Base-by-base conservation (phyloP, 2,888 invertebrate genomes). In the Ypsolopha scabrella region DNA sequence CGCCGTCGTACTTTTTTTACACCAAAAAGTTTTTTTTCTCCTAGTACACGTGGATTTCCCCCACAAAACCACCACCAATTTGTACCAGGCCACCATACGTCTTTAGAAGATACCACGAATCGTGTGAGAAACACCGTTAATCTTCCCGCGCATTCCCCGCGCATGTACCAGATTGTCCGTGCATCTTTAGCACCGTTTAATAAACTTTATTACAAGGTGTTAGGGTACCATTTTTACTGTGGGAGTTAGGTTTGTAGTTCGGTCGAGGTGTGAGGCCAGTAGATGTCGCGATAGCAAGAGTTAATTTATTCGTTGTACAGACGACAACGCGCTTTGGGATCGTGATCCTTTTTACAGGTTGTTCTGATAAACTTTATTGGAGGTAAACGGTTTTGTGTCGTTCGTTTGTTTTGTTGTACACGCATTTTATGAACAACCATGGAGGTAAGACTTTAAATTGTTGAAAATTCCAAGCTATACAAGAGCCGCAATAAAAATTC, bases 231-330 rank as follows among this genome's bases (percentile, higher is more conserved):
- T 43, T 43, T 43, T 8, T 11, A 14, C 9, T 10, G 36, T 47
- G 10, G 10, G 33, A 37, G 11, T 47, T 11, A 36, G 8, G 47
- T 37, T 13, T 14, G 9, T 41, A 47, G 43, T 48, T 11, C 13
- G 41, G 35, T 68, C 85, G 80, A 86, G 85, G 86, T 86, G 86
- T 85, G 85, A 86, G 83, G 83, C 80, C 79, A 73, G 61, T 66
- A 44, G 83, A 85, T 86, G 75, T 65, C 61, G 71, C 71, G 86
- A 86, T 86, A 86, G 74, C 70, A 67, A 65, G 62, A 60, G 70
- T 72, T 85, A 86, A 85, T 85, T 86, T 86, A 86, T 86, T 74
- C 76, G 80, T 80, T 82, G 82, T 82, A 83, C 80, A 74, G 81
- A 75, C 76, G 81, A 83, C 85, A 83, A 79, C 80, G 75, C 73